Evolutionary conservation across 2,888 invertebrate species (phyloP), one percentile per base, ranked within the genome.

Genomic region (Ectemnius cavifrons): DNA sequence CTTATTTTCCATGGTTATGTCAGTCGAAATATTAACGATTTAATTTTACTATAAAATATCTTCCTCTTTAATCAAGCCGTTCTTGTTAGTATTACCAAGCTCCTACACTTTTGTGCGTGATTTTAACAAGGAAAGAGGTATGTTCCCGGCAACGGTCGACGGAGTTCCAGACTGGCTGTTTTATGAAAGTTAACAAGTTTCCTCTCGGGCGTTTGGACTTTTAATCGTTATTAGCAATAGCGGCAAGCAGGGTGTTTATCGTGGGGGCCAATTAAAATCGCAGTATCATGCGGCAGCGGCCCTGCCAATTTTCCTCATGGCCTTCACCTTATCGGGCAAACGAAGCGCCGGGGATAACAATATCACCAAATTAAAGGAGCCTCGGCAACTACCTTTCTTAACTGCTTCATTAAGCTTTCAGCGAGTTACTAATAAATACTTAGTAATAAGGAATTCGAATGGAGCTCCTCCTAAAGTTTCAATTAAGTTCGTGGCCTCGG

Each of bases 141-240:
- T 11, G 37, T 37, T 1, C 37, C 11, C 11, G 37, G 37, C 37
- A 37, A 8, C 37, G 11, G 37, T 52, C 52, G n/a, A 6, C 16
- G 4, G 16, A 52, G 11, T 52, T 13, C n/a, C 16, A 52, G 52
- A 6, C 14, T 16, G 52, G n/a, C 52, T 52, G 6, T 11, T 52
- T 78, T 75, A 46, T 23, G 67, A 60, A 77, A 81, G 73, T 81
- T 78, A 80, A 80, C 82, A 79, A 85, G 79, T 81, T 81, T 79
- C 78, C 74, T 81, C 80, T 79, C 74, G 75, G 71, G 63, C 77
- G 80, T 82, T 85, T 81, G 81, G 79, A 85, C 76, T 82, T 86
- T 85, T 83, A 83, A 84, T 81, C 73, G 80, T 82, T 78, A 83
- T 83, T 83, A 80, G 65, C 63, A 52, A 52, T 52, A 52, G 52